Base-by-base conservation (phyloP, 2,797 vertebrate genomes). In the Peromyscus melanophrys region DNA sequence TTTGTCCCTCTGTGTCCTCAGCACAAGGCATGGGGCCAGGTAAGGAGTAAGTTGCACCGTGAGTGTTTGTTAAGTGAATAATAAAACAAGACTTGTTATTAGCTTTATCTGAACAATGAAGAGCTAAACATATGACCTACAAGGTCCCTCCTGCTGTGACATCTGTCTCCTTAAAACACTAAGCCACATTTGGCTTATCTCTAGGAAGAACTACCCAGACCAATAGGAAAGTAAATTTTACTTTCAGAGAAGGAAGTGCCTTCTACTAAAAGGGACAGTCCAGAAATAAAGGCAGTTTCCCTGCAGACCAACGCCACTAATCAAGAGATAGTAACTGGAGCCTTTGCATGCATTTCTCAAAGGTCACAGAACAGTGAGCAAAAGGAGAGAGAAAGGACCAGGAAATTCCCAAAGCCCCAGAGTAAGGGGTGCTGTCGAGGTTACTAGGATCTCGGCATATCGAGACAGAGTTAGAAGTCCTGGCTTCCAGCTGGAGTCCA, bases 181-280 rank as follows among this genome's bases (percentile, higher is more conserved):
- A 86, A 87, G 25, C 34, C n/a, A 67, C 52, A 67, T 94, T n/a
- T 59, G 75, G 12, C 65, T 57, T 69, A 17, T 69, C 40, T 71
- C 63, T n/a, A 25, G 40, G 46, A 95, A 90, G 69, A 55, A 57
- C 16, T 63, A 87, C 94, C 43, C 21, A 89, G 75, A 75, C 31
- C 37, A 89, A 71, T 2, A 37, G 37, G 29, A 63, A 57, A 5
- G 49, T 4, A 59, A 16, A 83, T 76, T 92, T 59, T 83, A 92
- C 37, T 82, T 95, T 19, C 61, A n/a, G 16, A 87, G 31, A 96
- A 92, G 67, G 21, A 96, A 94, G 21, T 43, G 4, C 29, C 80
- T 92, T 94, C 59, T 84, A 40, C n/a, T 37, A 92, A 94, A 63
- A 90, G 31, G 1, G 37, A 37, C 5, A 93, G 27, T 27, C 34